phyloP scores from a whole-genome alignment of 2,113 vertebrate genomes.

The Ceyx cyanopectus region DNA sequence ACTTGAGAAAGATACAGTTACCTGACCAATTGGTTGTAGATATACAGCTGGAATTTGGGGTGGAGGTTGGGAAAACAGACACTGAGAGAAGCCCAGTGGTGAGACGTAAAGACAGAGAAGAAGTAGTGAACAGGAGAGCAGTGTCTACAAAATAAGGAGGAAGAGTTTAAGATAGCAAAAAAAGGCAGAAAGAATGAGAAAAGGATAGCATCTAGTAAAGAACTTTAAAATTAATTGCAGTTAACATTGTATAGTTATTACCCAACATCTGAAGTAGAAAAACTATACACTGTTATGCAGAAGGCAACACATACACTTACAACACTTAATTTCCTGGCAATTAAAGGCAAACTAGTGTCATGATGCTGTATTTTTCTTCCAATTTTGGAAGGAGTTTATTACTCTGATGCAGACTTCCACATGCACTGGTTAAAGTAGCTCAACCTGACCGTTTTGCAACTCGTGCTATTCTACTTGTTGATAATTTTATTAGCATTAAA shows the following conservation, averaged over 20 bases:
- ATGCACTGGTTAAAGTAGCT: not conserved
- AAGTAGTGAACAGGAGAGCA: conserved; percentile 99
- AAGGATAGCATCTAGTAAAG: conserved; percentile 76
- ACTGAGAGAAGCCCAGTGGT: conserved; percentile 98
- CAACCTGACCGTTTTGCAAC: not conserved
- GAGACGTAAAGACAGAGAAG: conserved; percentile 99
- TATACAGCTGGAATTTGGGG: conserved; percentile 99
- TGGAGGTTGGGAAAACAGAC: conserved; percentile 98
- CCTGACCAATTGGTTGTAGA: conserved; percentile 99
- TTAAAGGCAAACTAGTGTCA: conserved; percentile 25
- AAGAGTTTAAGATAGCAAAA: conserved; percentile 82
- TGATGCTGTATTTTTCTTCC: not conserved
- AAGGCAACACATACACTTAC: conserved; percentile 8
- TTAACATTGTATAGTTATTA: conserved; percentile 63
- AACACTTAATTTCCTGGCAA: not conserved
- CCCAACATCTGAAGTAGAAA: conserved; percentile 46
- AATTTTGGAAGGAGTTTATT: not conserved
- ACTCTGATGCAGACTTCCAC: not conserved
- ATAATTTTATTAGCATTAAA: not conserved
- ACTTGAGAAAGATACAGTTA: conserved; percentile 87
- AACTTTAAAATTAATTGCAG: conserved; percentile 56
- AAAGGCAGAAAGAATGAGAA: conserved; percentile 81
- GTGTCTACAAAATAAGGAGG: conserved; percentile 93
- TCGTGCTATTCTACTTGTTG: not conserved
- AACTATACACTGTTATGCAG: conserved; percentile 54